Conservation (phyloP, 2,888 invertebrate genomes). For the Heliconius aoede region DNA sequence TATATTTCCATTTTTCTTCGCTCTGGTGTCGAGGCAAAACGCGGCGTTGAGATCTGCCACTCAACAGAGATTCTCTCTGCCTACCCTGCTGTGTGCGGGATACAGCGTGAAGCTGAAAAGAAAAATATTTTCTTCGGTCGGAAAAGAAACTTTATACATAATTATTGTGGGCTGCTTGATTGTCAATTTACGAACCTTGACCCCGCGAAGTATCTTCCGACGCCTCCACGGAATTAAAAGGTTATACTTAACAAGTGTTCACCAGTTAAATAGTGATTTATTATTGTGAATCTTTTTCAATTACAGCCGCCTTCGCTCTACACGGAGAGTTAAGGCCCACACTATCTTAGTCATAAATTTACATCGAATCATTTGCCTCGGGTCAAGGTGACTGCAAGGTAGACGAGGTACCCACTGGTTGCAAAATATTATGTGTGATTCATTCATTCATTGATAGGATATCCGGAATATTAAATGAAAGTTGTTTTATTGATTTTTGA, state of each 20-base stretch:
- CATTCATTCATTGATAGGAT: constrained; percentile 18
- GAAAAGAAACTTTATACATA: too few species aligned
- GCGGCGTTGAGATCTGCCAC: too few species aligned
- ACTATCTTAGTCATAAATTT: constrained; percentile 15
- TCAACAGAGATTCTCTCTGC: too few species aligned
- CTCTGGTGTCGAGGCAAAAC: too few species aligned
- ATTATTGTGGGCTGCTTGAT: too few species aligned
- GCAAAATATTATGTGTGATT: constrained; percentile 13
- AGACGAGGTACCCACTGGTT: constrained; percentile 9
- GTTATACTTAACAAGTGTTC: too few species aligned
- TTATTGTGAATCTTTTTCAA: constrained; percentile 3
- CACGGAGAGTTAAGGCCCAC: constrained; percentile 20
- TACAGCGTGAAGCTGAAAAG: too few species aligned
- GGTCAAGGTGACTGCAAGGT: constrained; percentile 23
- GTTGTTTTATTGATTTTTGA: background rate
- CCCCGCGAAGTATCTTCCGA: background rate
- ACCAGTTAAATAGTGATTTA: too few species aligned
- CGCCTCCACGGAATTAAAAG: background rate
- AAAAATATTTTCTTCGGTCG: too few species aligned
- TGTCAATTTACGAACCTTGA: background rate
- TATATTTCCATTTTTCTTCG: too few species aligned
- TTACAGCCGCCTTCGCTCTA: background rate
- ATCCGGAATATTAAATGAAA: constrained; percentile 11
- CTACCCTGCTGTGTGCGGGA: too few species aligned
- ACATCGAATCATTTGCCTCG: background rate